Conservation (phyloP, 2,797 vertebrate genomes). For the Psittacula echo region DNA sequence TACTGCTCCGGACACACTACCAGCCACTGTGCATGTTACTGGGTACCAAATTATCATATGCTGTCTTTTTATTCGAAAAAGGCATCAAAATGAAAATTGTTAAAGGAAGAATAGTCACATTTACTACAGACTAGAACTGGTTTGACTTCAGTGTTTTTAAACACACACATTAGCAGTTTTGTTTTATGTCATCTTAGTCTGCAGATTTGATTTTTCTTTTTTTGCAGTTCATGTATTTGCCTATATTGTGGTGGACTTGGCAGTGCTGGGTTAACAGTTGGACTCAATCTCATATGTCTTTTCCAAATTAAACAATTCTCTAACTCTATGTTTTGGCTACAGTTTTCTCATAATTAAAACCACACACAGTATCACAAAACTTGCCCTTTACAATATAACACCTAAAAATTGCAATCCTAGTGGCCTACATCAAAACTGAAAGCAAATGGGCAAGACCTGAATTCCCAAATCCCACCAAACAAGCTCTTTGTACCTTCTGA, state of each 20-base stretch:
- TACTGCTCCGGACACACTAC: not conserved
- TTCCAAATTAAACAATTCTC: not conserved
- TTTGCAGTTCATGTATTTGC: not conserved
- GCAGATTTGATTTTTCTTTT: not conserved
- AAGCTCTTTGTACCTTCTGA: not conserved
- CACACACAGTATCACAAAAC: not conserved
- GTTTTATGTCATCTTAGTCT: not conserved
- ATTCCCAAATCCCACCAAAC: not conserved
- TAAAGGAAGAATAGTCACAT: not conserved
- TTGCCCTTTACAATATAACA: not conserved
- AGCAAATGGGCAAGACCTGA: not conserved
- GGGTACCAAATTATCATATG: not conserved
- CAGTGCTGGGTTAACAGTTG: not conserved
- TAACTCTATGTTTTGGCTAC: not conserved
- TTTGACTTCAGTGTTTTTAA: not conserved
- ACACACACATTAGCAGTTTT: not conserved
- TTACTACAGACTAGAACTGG: not conserved
- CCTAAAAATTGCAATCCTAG: not conserved
- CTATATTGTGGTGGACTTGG: not conserved
- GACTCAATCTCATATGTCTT: not conserved
- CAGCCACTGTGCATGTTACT: not conserved
- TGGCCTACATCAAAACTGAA: not conserved
- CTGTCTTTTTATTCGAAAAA: not conserved
- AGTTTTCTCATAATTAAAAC: not conserved
- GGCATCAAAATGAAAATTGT: not conserved